Base-by-base conservation (phyloP, 1,140 invertebrate genomes). In the Bombus cullumanus region DNA sequence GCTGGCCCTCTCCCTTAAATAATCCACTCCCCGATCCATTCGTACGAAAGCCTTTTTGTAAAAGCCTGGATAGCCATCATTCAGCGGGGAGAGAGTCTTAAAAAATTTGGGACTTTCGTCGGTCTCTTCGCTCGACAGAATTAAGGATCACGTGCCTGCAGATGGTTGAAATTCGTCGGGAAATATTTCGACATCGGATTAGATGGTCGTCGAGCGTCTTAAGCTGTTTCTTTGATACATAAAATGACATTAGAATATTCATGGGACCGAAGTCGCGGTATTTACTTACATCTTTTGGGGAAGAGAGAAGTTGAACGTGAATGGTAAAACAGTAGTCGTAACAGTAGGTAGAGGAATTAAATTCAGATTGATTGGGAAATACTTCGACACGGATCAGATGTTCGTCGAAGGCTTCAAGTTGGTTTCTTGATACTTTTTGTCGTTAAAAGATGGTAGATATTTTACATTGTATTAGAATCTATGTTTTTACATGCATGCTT, bases 1-100 rank as follows among this genome's bases (percentile, higher is more conserved):
- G 68, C 64, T 76, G 86, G 71, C 81, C 72, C 64, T 86, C 83
- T 88, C 80, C 85, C 88, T 87, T 91, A 88, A 92, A 93, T 92
- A 93, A 93, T 93, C 88, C 89, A 90, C 83, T 90, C 80, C 83
- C 64, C 77, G 81, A 86, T 83, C 57, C 83, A 74, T 90, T 90
- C 89, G 81, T 80, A 85, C 89, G 88, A 88, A 76, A 86, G 72
- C 66, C 69, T 86, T 77, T 88, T 73, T 83, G 64, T 62, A 86
- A 88, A 83, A 90, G 79, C 62, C 47, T 87, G 72, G 76, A 64
- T 74, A 80, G 81, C 57, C 64, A 72, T 86, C 66, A 82, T 88
- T 47, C 79, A 87, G 64, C 57, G 71, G 72, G 64, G 41, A 80
- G 15, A 43, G 41, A 39, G 66, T 76, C 73, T 79, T 66, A 59